phyloP scores from a whole-genome alignment of 1,140 invertebrate species.

The Meloidogyne floridensis region DNA sequence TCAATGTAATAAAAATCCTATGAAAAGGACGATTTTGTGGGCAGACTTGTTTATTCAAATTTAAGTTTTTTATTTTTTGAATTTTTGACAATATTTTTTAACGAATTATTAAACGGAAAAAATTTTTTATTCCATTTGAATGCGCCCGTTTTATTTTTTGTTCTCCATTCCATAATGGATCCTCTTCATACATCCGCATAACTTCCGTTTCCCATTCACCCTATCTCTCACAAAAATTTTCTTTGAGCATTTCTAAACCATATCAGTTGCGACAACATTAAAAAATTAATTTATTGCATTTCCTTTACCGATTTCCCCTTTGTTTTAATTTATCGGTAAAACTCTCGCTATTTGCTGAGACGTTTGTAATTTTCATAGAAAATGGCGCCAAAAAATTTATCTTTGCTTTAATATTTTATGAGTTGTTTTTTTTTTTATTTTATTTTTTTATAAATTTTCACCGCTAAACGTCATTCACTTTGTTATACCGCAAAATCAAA shows the following conservation, averaged over 20 bases:
- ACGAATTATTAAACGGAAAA: not conserved
- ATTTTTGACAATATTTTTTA: too few relatives aligned
- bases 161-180: not conserved
- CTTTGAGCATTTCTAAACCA: not conserved
- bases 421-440: too few relatives aligned
- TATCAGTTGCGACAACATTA: not conserved
- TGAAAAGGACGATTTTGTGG: not conserved
- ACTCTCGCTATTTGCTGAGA: not conserved
- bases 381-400: too few relatives aligned
- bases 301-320: not conserved
- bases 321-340: not conserved
- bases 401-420: not conserved
- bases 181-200: not conserved
- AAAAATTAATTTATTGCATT: conserved; percentile 1
- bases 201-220: not conserved
- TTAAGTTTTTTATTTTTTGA: not conserved
- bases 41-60: not conserved
- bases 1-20: not conserved
- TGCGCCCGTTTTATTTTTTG: not conserved
- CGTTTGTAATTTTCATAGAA: too few relatives aligned
- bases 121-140: not conserved
- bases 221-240: not conserved
- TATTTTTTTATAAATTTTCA: too few relatives aligned
- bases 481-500: too few relatives aligned
- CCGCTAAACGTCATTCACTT: too few relatives aligned